Evolutionary conservation across 2,113 vertebrate species (phyloP), one percentile per base, ranked within the genome.

Genomic region (Chaetodon auriga): DNA sequence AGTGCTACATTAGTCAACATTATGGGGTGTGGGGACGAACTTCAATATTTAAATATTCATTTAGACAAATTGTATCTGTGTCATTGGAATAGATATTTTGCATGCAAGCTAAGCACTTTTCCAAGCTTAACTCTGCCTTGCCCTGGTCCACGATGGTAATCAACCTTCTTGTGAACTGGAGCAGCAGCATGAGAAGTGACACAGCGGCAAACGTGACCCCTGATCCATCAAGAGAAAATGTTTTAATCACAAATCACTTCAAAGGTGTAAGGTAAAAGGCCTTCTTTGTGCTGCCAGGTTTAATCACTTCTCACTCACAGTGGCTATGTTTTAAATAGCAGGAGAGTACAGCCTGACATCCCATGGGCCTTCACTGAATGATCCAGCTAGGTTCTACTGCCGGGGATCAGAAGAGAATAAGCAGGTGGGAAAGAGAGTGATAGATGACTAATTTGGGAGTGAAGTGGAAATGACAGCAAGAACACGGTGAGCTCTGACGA

Each of bases 201-300:
- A 78, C 15, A 6, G 25, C 25, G 23, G 19, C 74, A 85, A 75
- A 80, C 75, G 41, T 53, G 63, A 87, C 62, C 25, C n/a, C 70
- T 30, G 48, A 75, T 77, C 78, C n/a, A 74, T 82, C 68, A 51
- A 53, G 30, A 76, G 51, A 62, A 78, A 55, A 35, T 48, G 0
- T 70, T 87, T 81, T 78, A 72, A 84, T 84, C 82, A 70, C 58
- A 76, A 80, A 85, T 75, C 70, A 55, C 45, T 25, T 69, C 25
- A 86, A 70, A 64, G 80, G 53, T 77, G 62, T n/a, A 30, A 84
- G 18, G 43, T 45, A 45, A 72, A 69, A 38, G 25, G 60, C 6
- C 7, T 6, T 78, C 41, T 73, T 74, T 81, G 35, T 69, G 57
- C 68, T 83, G 64, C 75, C 73, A 75, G 30, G 68, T 90, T 92